Evolutionary conservation across 2,113 vertebrate genomes (phyloP).

Genomic region (Romanogobio albipinnatus): DNA sequence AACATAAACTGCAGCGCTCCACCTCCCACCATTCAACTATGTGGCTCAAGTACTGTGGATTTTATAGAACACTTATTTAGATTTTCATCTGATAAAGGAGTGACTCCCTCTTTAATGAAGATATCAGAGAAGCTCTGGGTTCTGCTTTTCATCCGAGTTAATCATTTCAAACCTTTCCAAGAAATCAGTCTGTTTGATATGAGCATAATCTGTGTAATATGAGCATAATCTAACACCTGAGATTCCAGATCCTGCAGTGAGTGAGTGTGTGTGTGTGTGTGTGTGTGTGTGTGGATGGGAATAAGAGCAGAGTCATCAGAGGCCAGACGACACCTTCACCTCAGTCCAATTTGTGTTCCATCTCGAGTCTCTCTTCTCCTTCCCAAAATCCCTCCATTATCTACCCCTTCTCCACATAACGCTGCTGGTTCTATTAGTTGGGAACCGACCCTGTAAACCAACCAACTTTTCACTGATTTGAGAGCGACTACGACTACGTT

Average conservation of each 20-base stretch:
- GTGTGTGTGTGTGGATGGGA: neutral
- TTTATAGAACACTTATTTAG: neutral
- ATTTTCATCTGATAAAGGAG: neutral
- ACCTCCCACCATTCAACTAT: neutral
- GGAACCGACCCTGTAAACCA: too few species aligned
- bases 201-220: neutral
- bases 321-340: neutral
- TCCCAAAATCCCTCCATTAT: neutral
- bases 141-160: neutral
- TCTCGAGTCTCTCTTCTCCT: neutral
- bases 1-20: neutral
- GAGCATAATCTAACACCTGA: constrained; percentile 20
- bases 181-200: neutral
- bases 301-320: neutral
- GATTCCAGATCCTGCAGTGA: neutral
- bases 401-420: neutral
- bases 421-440: neutral
- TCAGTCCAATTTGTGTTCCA: neutral
- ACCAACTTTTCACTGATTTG: neutral
- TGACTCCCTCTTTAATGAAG: neutral
- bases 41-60: neutral
- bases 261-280: neutral
- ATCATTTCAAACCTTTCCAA: neutral
- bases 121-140: constrained; percentile 1
- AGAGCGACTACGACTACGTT: too few species aligned